Percentiles rank a stretch among this genome's conserved stretches.
Conservation (phyloP, 2,888 invertebrate species). For the Polyploca ridens region DNA sequence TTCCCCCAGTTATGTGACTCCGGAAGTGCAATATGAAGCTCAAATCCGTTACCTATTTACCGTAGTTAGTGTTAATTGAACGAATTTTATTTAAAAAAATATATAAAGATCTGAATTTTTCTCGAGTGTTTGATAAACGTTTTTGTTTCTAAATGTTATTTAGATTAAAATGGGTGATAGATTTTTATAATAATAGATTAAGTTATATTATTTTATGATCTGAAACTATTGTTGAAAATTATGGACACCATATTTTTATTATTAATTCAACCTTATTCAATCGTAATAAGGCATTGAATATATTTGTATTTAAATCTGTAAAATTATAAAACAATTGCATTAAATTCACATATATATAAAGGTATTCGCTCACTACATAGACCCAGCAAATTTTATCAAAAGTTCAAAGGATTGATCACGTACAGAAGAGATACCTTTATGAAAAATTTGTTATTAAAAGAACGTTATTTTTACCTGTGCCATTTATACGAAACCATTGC, state of each 20-base stretch:
- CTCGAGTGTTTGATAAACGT: constrained; percentile 14
- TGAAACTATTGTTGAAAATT: constrained; percentile 31
- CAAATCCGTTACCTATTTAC: constrained; percentile 68
- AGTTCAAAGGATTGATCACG: too few species aligned
- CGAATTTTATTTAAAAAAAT: constrained; percentile 34
- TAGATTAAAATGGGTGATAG: constrained; percentile 40
- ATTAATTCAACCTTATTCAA: constrained; percentile 1
- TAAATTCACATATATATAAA: background rate
- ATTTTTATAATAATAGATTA: constrained; percentile 26
- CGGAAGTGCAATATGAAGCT: constrained; percentile 69
- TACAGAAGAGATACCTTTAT: too few species aligned
- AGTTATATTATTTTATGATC: constrained; percentile 23
- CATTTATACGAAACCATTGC: background rate
- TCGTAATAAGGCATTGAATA: background rate
- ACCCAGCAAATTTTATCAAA: background rate
- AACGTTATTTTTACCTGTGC: constrained; percentile 14
- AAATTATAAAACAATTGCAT: too few species aligned
- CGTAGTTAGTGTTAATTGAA: constrained; percentile 52
- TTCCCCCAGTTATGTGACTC: constrained; percentile 36
- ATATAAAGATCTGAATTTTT: constrained; percentile 56
- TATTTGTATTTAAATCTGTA: background rate
- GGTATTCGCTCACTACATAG: background rate
- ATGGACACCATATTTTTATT: too few species aligned
- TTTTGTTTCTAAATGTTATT: constrained; percentile 34
- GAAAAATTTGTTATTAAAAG: background rate